phyloP scores from a whole-genome alignment of 1,140 invertebrate species.

The Steinernema feltiae region DNA sequence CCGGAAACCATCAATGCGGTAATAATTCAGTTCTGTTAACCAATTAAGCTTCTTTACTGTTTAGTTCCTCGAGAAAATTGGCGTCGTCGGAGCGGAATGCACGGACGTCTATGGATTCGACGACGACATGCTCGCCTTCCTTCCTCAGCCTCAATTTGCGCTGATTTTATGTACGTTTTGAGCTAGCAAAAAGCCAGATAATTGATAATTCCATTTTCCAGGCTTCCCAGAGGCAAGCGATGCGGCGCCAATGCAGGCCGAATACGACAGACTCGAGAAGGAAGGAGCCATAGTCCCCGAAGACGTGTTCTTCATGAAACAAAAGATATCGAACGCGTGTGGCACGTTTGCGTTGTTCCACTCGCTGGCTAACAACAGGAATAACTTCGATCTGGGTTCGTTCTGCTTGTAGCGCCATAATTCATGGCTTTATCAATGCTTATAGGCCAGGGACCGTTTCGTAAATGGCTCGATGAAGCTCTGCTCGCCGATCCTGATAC shows the following conservation, averaged over 20 bases:
- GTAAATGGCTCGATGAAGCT: conserved; percentile 20
- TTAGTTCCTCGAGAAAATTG: conserved; percentile 33
- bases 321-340: conserved; percentile 33
- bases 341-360: conserved; percentile 37
- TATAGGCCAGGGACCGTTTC: conserved; percentile 1
- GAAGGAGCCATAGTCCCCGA: conserved; percentile 20
- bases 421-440: background rate
- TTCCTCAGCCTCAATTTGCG: conserved; percentile 29
- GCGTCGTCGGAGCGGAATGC: conserved; percentile 20
- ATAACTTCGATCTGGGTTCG: conserved; percentile 27
- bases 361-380: conserved; percentile 29
- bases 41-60: background rate
- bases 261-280: conserved; percentile 29
- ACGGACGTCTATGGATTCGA: conserved; percentile 35
- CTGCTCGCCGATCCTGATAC: background rate
- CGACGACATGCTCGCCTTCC: conserved; percentile 27
- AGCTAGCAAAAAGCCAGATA: background rate
- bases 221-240: background rate
- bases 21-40: too few relatives aligned
- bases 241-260: conserved; percentile 19
- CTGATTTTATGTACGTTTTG: conserved; percentile 28
- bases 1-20: conserved; percentile 35
- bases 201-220: conserved; percentile 19
- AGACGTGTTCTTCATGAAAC: conserved; percentile 32
- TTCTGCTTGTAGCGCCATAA: too few relatives aligned